Base-by-base conservation (phyloP, 1,140 invertebrate genomes). In the Hylaeus anthracinus region DNA sequence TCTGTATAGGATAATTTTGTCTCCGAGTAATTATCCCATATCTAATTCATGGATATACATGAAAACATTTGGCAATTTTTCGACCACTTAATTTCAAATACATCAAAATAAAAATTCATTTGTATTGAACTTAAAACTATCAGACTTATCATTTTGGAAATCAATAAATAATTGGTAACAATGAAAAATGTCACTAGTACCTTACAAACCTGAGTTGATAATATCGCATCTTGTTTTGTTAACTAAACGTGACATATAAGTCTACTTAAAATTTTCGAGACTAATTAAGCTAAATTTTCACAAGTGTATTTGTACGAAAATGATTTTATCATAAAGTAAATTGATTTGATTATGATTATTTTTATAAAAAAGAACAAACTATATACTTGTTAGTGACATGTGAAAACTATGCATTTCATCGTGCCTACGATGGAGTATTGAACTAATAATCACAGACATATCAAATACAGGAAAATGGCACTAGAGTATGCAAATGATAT, bases 381-480 rank as follows among this genome's bases (percentile, higher is more conserved):
- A 37, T 75, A 79, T 58, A 69, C 56, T 60, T 86, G 56, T 71
- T 64, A 79, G 48, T 80, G 69, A 76, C 51, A 72, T 60, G 60
- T 74, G 15, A 41, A 37, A 80, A 84, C 15, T 53, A 55, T 55
- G 12, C 43, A 53, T 4, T 67, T 58, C 63, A 37, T 12, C 1
- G 37, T 75, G 41, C 14, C 9, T 51, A 53, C 26, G 2, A 65
- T 26, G 75, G 86, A 87, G 14, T 83, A 88, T 79, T 83, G 82
- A 79, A 83, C 75, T 87, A 88, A 51, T 86, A 81, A 90, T 90
- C 89, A 91, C 90, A 91, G 89, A 86, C 87, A 88, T 77, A 91
- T 91, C 88, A 91, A 88, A 85, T 90, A 90, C 86, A 83, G 76
- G 79, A 82, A 90, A 87, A 86, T 89, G 87, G 86, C 88, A 90